A percentile compares a stretch with the other conserved stretches of the same genome.
phyloP scores from a whole-genome alignment of 1,140 invertebrate species.

The Scaptomyza graminum region DNA sequence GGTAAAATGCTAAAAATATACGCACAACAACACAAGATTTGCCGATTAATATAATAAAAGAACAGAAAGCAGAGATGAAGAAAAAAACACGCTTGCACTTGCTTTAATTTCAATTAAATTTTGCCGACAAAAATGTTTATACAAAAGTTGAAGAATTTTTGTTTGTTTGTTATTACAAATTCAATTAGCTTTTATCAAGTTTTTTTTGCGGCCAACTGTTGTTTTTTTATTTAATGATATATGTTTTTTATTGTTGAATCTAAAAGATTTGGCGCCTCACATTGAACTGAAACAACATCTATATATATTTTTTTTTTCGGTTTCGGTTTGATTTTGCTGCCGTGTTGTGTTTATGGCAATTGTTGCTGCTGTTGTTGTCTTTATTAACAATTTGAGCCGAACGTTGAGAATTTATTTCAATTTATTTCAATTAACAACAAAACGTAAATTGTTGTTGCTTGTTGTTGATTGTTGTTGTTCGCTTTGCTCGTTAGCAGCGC shows the following conservation, averaged over 20 bases:
- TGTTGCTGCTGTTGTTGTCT: slow-evolving; percentile 38
- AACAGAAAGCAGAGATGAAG: slow-evolving; percentile 20
- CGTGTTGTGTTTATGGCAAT: slow-evolving; percentile 17
- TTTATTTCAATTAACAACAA: slow-evolving; percentile 81
- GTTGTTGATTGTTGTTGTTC: slow-evolving; percentile 9
- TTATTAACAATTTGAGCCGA: slow-evolving; percentile 79
- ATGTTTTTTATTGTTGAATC: not conserved
- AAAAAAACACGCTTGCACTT: slow-evolving; percentile 23
- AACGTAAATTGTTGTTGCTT: slow-evolving; percentile 17
- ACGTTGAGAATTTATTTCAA: slow-evolving; percentile 78
- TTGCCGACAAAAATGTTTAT: slow-evolving; percentile 8
- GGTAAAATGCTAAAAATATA: slow-evolving; percentile 30
- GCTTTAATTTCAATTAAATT: slow-evolving; percentile 21
- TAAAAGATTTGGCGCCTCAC: slow-evolving; percentile 23
- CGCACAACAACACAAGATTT: slow-evolving; percentile 21
- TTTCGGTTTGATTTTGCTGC: slow-evolving; percentile 32
- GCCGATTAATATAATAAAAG: slow-evolving; percentile 23
- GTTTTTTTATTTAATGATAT: not conserved
- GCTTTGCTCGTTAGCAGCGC: slow-evolving; percentile 14
- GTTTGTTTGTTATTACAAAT: slow-evolving; percentile 6
- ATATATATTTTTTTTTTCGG: no score
- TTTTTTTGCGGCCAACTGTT: not conserved
- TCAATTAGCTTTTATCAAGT: slow-evolving; percentile 6
- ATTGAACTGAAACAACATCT: slow-evolving; percentile 23
- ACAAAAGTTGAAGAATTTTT: not conserved